Evolutionary conservation across 2,888 invertebrate species (phyloP).

Genomic region (Argyresthia albistria): DNA sequence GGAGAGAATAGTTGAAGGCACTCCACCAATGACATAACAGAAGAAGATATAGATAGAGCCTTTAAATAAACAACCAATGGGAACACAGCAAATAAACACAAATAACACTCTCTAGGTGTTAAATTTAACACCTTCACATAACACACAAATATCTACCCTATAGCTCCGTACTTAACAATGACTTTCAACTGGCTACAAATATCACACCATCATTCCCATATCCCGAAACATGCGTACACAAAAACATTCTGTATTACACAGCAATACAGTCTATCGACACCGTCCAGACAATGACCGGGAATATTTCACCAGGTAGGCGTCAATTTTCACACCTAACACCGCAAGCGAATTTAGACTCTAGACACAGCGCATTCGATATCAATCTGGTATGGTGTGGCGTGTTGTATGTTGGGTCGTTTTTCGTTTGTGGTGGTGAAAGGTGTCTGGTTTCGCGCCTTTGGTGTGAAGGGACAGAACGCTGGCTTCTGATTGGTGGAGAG

Average conservation of each 20-base stretch:
- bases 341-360: constrained; percentile 21
- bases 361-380: not conserved
- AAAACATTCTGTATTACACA: not conserved
- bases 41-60: not conserved
- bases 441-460: constrained; percentile 66
- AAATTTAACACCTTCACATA: constrained; percentile 49
- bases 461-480: constrained; percentile 59
- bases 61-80: constrained; percentile 37
- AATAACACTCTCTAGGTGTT: constrained; percentile 49
- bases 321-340: constrained; percentile 60
- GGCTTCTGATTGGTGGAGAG: constrained; percentile 42
- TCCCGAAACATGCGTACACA: not conserved
- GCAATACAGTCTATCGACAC: not conserved
- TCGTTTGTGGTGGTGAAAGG: constrained; percentile 27
- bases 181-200: not conserved
- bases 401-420: constrained; percentile 21
- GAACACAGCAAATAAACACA: constrained; percentile 28
- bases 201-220: too few relatives aligned
- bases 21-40: too few relatives aligned
- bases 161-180: not conserved
- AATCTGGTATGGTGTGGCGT: constrained; percentile 6
- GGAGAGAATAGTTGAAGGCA: too few relatives aligned
- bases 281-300: not conserved
- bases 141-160: not conserved
- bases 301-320: constrained; percentile 47